Evolutionary conservation across 2,888 invertebrate species (phyloP).

Genomic region (Heliconius erato): DNA sequence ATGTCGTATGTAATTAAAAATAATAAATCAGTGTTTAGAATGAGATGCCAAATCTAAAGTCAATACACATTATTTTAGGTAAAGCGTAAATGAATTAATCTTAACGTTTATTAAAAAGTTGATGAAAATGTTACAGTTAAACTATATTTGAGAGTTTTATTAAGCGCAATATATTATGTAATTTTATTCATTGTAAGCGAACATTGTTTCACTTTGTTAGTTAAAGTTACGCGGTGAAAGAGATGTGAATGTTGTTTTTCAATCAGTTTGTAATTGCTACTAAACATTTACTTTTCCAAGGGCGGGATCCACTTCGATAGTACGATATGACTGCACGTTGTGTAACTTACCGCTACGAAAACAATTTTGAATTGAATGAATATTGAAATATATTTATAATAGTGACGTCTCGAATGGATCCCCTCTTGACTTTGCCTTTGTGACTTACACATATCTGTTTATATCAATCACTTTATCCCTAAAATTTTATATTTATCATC

Average conservation of each 20-base stretch:
- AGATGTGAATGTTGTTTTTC: slow-evolving; percentile 77
- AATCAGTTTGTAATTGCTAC: slow-evolving; percentile 50
- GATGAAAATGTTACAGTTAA: slow-evolving; percentile 85
- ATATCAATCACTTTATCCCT: slow-evolving; percentile 74
- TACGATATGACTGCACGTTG: neutral
- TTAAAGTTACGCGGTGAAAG: slow-evolving; percentile 84
- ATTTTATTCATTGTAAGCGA: slow-evolving; percentile 85
- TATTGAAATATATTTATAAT: neutral
- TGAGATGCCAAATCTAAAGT: slow-evolving; percentile 89
- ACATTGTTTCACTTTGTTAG: slow-evolving; percentile 85
- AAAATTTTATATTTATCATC: slow-evolving; percentile 74
- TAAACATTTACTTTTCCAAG: slow-evolving; percentile 36
- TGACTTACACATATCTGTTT: slow-evolving; percentile 73
- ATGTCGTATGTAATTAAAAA: slow-evolving; percentile 79
- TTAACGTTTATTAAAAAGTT: slow-evolving; percentile 85
- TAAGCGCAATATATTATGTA: slow-evolving; percentile 82
- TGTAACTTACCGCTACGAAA: neutral
- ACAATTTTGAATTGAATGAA: neutral
- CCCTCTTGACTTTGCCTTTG: slow-evolving; percentile 38
- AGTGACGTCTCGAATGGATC: slow-evolving; percentile 17
- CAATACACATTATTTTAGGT: slow-evolving; percentile 88
- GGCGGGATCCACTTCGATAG: slow-evolving; percentile 4
- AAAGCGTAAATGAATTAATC: slow-evolving; percentile 84
- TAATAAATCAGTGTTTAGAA: slow-evolving; percentile 85
- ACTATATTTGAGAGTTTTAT: slow-evolving; percentile 86